Percentiles rank a stretch among this genome's conserved stretches.
Conservation (phyloP, 2,888 invertebrate species). For the Cantharis rufa region DNA sequence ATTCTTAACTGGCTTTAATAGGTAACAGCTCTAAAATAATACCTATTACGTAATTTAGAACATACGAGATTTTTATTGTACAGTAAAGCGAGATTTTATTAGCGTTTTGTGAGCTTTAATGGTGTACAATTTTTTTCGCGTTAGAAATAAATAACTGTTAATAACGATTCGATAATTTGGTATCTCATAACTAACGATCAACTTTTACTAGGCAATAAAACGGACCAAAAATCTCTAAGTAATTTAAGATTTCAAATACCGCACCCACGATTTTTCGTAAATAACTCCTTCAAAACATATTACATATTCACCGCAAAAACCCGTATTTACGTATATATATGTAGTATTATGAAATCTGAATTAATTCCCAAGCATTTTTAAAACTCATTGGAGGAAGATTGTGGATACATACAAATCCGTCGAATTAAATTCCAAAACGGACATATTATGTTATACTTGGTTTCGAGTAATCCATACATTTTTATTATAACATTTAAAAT, state of each 20-base stretch:
- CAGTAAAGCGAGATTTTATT: neutral
- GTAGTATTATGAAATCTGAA: neutral
- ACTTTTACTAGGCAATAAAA: neutral
- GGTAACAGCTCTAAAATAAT: constrained; percentile 17
- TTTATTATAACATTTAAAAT: neutral
- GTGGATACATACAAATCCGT: neutral
- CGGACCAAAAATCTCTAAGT: neutral
- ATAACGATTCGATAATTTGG: neutral
- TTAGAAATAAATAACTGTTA: neutral
- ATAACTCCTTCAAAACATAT: no score
- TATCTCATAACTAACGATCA: neutral
- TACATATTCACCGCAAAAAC: no score
- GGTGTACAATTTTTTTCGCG: neutral
- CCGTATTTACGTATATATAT: no score
- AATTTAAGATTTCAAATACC: no score
- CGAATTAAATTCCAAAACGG: neutral
- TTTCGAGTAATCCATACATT: neutral
- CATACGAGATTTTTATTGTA: constrained; percentile 3
- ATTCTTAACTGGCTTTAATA: constrained; percentile 39
- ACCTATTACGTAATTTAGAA: constrained; percentile 6
- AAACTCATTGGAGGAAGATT: neutral
- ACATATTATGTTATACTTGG: no score
- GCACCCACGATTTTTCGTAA: no score
- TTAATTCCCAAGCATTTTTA: neutral
- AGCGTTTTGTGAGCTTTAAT: neutral